Percentiles rank a stretch among this genome's conserved stretches.
These are phyloP conservation scores for Sarcoramphus papa DNA, from an alignment of 2,797 vertebrate species.

Conservation along the genomic window DNA sequence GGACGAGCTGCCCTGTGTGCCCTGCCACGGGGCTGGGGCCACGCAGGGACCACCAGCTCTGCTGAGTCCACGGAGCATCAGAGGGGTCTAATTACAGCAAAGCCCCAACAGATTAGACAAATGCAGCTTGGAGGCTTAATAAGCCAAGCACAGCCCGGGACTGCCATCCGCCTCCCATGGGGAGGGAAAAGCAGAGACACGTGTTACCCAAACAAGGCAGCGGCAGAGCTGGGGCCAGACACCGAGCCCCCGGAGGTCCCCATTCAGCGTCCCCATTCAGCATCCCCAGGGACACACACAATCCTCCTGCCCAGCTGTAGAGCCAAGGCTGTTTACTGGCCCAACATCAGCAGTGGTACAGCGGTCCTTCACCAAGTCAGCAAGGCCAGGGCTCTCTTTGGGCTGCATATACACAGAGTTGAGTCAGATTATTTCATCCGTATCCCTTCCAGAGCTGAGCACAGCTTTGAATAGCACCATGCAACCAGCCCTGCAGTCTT, in stretches of 20 bases:
- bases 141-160: not conserved
- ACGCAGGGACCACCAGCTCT: not conserved
- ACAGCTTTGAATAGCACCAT: not conserved
- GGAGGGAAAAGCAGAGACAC: not conserved
- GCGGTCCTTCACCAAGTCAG: not conserved
- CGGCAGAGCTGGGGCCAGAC: not conserved
- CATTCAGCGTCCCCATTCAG: not conserved
- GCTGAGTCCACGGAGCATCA: accelerated
- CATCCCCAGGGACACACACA: accelerated
- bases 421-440: not conserved
- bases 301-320: accelerated
- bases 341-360: not conserved
- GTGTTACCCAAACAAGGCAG: not conserved
- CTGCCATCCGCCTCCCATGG: accelerated
- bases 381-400: not conserved
- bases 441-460: not conserved
- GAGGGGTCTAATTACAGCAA: not conserved
- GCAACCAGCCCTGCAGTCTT: not conserved
- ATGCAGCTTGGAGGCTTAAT: not conserved
- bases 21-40: not conserved
- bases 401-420: accelerated
- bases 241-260: accelerated
- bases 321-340: not conserved
- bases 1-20: not conserved
- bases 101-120: not conserved